These are phyloP conservation scores for Lithobates sylvaticus DNA, from an alignment of 2,797 vertebrate genomes.

Conservation along the genomic window DNA sequence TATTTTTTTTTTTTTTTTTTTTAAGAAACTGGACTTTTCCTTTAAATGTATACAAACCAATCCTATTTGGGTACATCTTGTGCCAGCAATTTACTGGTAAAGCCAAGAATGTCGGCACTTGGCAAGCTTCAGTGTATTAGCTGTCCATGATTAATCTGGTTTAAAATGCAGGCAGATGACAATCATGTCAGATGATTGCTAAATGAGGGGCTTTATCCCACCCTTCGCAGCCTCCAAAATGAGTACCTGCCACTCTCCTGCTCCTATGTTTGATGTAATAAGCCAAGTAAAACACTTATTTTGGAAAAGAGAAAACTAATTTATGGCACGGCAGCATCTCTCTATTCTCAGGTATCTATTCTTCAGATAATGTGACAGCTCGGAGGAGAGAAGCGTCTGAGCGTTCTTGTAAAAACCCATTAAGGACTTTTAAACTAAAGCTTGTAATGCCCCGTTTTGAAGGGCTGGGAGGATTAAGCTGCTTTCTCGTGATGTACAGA, in stretches of 20 bases:
- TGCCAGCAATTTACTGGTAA: background rate
- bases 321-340: conserved; percentile 38
- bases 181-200: conserved; percentile 35
- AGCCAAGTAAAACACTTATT: conserved; percentile 27
- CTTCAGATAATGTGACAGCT: conserved; percentile 54
- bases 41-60: background rate
- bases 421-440: conserved; percentile 55
- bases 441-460: conserved; percentile 55
- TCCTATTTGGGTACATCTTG: background rate
- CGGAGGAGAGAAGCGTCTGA: conserved; percentile 46
- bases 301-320: conserved; percentile 18
- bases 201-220: conserved; percentile 37
- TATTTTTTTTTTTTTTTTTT: too few species aligned
- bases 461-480: conserved; percentile 47
- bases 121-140: conserved; percentile 5
- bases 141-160: conserved; percentile 27
- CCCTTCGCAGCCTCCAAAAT: conserved; percentile 2
- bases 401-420: conserved; percentile 57
- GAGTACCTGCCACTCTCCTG: conserved; percentile 38
- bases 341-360: conserved; percentile 43
- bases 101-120: conserved; percentile 8
- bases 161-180: conserved; percentile 19
- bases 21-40: background rate
- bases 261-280: conserved; percentile 47
- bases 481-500: conserved; percentile 44